These are phyloP conservation scores for Delphinus delphis DNA, from an alignment of 2,113 vertebrate species.

Conservation along the genomic window DNA sequence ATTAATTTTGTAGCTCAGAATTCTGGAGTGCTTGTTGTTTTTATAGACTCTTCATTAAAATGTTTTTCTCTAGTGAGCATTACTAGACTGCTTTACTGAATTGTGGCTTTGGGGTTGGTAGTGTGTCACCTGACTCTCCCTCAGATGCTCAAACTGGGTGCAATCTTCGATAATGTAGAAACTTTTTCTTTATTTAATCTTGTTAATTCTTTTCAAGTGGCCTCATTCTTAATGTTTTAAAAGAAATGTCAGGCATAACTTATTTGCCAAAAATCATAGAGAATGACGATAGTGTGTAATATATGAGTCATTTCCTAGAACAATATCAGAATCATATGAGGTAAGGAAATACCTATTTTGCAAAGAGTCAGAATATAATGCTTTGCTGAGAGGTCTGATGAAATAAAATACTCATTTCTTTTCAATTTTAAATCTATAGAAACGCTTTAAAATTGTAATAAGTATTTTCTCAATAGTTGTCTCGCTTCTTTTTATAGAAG, in stretches of 20 bases:
- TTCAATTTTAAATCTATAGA: neutral
- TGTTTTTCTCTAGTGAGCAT: neutral
- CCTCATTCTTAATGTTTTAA: slow-evolving; percentile 26
- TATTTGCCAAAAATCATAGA: neutral
- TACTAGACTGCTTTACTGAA: neutral
- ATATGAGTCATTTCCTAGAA: slow-evolving; percentile 31
- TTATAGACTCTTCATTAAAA: neutral
- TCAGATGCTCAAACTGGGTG: neutral
- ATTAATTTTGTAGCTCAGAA: neutral
- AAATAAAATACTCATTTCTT: slow-evolving; percentile 21
- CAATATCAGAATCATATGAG: neutral
- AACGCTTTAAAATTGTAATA: neutral
- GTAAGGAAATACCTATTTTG: neutral
- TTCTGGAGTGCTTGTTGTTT: neutral
- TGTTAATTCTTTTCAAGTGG: slow-evolving; percentile 31
- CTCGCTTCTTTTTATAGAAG: neutral
- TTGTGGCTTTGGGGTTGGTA: neutral
- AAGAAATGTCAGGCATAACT: slow-evolving; percentile 27
- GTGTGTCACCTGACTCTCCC: neutral
- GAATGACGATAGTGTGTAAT: slow-evolving; percentile 15
- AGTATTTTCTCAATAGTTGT: neutral
- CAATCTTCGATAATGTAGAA: neutral
- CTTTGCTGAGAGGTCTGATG: neutral
- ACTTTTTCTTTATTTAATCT: neutral
- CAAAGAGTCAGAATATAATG: neutral